Base-by-base conservation (phyloP, 2,113 vertebrate species). In the Mionectes macconnelli region DNA sequence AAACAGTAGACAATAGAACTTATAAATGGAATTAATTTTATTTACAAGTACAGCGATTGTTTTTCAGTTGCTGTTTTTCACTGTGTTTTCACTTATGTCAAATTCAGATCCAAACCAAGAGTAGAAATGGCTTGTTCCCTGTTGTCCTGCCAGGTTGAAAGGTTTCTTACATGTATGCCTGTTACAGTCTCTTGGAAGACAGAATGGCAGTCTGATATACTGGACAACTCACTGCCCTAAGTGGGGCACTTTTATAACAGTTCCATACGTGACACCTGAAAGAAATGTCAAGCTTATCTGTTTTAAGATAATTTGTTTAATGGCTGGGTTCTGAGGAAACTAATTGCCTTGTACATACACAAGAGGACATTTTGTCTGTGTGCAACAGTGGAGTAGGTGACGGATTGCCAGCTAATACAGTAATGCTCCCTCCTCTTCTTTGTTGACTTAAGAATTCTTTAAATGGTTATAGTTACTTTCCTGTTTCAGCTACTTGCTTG, bases 1-100 rank as follows among this genome's bases (percentile, higher is more conserved):
- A 94, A 92, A 39, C 70, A 68, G 47, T 82, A 96, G 82, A 83
- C 90, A 96, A 94, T 22, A 17, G 90, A 94, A 63, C 59, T 93
- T 66, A 89, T 89, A 95, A 96, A 87, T 63, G 11, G 50, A 90
- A 88, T 90, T 22, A 94, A 92, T 96, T 89, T 94, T 93, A 92
- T 96, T 95, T 96, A 75, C 49, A 95, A 89, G 81, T 91, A 89
- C 21, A 85, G 60, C 49, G 82, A 39, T 96, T 94, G 40, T 93
- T 89, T 89, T 91, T 82, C 60, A 76, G 0, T 90, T 79, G 60
- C 50, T 59, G 56, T 96, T 97, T 97, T 64, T 81, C 5, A 8
- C 72, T 88, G 64, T 87, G 37, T 93, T 27, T 89, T 94, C 95
- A 84, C 72, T 95, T 14, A 35, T 84, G n/a, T 91, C 44, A 74